phyloP scores from a whole-genome alignment of 2,888 invertebrate genomes.

The Drymonia ruficornis region DNA sequence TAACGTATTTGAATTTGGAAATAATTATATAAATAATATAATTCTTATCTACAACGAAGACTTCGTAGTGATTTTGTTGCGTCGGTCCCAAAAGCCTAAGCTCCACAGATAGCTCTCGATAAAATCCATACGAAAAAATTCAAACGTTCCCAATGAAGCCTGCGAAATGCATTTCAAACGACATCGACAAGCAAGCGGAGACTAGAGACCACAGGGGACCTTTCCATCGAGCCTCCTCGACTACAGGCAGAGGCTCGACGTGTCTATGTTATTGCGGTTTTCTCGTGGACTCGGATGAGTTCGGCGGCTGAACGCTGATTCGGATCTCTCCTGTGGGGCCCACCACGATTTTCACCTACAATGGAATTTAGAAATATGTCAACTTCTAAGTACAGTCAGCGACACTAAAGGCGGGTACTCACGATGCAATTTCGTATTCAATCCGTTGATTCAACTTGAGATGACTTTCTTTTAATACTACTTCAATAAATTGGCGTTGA shows the following conservation, averaged over 20 bases:
- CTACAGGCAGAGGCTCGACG: conserved; percentile 11
- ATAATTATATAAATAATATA: conserved; percentile 9
- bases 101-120: conserved; percentile 12
- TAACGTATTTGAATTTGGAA: not conserved
- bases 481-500: no score
- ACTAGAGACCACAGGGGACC: conserved; percentile 18
- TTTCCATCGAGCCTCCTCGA: conserved; percentile 11
- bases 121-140: not conserved
- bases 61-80: conserved; percentile 29
- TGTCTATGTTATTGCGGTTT: conserved; percentile 25
- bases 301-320: conserved; percentile 61
- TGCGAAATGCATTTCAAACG: conserved; percentile 4
- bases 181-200: conserved; percentile 19
- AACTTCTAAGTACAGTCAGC: no score
- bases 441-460: no score
- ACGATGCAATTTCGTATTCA: no score
- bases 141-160: not conserved
- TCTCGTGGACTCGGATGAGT: conserved; percentile 35
- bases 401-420: no score
- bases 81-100: conserved; percentile 16
- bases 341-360: conserved; percentile 76
- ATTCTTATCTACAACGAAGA: conserved; percentile 26
- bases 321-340: conserved; percentile 67
- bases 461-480: no score
- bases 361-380: conserved; percentile 13